These are phyloP conservation scores for Sebastes minor DNA, from an alignment of 2,797 vertebrate genomes.

Conservation along the genomic window DNA sequence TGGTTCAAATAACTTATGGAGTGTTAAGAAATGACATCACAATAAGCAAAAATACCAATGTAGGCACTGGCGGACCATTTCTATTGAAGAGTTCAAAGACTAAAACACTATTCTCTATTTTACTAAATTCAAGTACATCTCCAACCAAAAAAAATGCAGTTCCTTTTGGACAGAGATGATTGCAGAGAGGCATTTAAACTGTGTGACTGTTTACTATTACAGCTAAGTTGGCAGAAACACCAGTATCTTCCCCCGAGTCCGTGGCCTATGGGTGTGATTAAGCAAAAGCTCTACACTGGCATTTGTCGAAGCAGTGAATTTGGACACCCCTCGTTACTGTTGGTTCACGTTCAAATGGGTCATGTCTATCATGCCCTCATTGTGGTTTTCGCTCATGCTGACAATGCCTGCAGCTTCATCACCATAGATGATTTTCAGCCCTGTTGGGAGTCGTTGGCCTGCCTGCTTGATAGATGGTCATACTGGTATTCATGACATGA, in stretches of 20 bases:
- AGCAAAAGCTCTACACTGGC: slow-evolving; percentile 20
- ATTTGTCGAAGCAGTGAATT: slow-evolving; percentile 16
- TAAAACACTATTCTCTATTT: not conserved
- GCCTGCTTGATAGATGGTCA: not conserved
- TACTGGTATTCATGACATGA: not conserved
- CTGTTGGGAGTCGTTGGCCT: not conserved
- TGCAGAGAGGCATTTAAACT: not conserved
- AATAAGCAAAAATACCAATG: too few relatives aligned
- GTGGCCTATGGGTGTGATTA: slow-evolving; percentile 31
- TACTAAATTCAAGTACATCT: not conserved
- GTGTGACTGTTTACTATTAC: slow-evolving; percentile 5
- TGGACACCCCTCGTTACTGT: not conserved
- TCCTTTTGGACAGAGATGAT: not conserved
- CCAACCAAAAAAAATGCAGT: not conserved
- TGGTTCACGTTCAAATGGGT: slow-evolving; percentile 12
- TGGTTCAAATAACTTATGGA: too few relatives aligned
- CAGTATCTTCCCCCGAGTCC: not conserved
- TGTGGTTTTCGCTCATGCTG: not conserved
- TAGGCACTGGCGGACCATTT: too few relatives aligned
- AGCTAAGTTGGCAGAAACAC: slow-evolving; percentile 11
- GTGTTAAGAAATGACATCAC: too few relatives aligned
- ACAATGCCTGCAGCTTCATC: not conserved
- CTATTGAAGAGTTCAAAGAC: too few relatives aligned
- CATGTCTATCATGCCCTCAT: slow-evolving; percentile 6
- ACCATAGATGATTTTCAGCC: slow-evolving; percentile 6